Evolutionary conservation across 2,797 vertebrate genomes (phyloP).

Genomic region (Austrolebias charrua): DNA sequence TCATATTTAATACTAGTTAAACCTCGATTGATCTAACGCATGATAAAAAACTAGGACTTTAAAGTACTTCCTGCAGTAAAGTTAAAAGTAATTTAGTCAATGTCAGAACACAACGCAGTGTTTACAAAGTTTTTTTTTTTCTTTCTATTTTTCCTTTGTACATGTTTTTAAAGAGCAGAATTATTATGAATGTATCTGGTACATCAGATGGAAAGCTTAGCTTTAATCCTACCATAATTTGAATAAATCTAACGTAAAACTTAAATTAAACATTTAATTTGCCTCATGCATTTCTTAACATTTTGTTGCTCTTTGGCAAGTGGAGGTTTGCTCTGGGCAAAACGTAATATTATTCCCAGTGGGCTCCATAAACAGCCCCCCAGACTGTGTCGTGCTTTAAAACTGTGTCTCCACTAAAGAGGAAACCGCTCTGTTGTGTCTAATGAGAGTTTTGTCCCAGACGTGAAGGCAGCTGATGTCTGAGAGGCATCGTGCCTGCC

Average conservation of each 20-base stretch:
- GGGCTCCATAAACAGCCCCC: slow-evolving; percentile 48
- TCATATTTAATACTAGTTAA: no score
- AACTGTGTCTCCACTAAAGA: slow-evolving; percentile 49
- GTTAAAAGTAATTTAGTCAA: not conserved
- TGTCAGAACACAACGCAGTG: not conserved
- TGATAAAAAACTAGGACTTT: not conserved
- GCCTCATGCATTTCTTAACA: slow-evolving; percentile 6
- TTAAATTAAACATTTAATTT: slow-evolving; percentile 17
- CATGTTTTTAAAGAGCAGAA: not conserved
- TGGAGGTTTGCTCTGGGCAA: slow-evolving; percentile 12
- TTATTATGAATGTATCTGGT: not conserved
- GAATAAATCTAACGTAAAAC: slow-evolving; percentile 3
- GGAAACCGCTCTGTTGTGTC: slow-evolving; percentile 59
- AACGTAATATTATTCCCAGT: slow-evolving; percentile 27
- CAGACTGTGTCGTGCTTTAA: slow-evolving; percentile 48
- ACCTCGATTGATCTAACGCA: not conserved
- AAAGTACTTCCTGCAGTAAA: not conserved
- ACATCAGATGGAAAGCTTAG: not conserved
- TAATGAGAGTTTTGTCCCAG: slow-evolving; percentile 61
- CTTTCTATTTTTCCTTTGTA: not conserved
- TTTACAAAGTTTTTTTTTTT: no score
- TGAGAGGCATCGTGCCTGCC: slow-evolving; percentile 60
- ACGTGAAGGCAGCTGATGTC: slow-evolving; percentile 43
- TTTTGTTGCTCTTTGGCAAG: slow-evolving; percentile 35
- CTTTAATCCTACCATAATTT: slow-evolving; percentile 3